Evolutionary conservation across 2,888 invertebrate species (phyloP).

Genomic region (Perizoma flavofasciatum): DNA sequence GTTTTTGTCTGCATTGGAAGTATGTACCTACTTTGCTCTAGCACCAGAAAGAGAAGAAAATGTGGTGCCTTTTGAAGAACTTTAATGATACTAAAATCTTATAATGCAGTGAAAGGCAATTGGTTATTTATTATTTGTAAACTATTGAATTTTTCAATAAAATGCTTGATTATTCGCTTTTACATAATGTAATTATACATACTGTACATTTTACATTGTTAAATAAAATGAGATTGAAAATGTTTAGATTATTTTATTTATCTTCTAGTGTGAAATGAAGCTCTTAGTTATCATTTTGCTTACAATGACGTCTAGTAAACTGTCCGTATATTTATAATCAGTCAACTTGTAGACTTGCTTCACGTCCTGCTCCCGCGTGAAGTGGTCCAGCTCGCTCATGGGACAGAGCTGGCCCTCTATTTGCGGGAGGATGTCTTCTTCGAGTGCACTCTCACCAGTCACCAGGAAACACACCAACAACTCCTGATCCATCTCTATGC

Average conservation of each 20-base stretch:
- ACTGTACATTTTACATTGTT: constrained; percentile 81
- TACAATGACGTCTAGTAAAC: constrained; percentile 84
- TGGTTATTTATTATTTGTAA: constrained; percentile 28
- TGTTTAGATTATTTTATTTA: constrained; percentile 8
- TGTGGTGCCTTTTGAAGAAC: constrained; percentile 28
- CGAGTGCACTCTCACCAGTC: constrained; percentile 46
- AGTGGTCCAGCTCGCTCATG: constrained; percentile 70
- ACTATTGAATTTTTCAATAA: constrained; percentile 59
- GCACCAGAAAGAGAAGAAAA: constrained; percentile 2
- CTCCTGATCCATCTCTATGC: constrained; percentile 70
- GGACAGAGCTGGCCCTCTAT: constrained; percentile 83
- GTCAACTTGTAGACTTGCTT: constrained; percentile 85
- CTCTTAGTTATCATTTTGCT: constrained; percentile 88
- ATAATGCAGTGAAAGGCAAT: constrained; percentile 28
- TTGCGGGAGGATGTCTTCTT: constrained; percentile 63
- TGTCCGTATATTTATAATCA: constrained; percentile 66
- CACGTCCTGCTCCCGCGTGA: constrained; percentile 78
- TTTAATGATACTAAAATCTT: constrained; percentile 18
- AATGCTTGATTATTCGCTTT: constrained; percentile 65
- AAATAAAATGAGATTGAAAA: constrained; percentile 66
- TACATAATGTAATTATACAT: constrained; percentile 71
- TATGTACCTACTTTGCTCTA: not conserved
- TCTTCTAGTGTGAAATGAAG: constrained; percentile 67
- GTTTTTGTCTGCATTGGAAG: not conserved
- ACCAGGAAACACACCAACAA: constrained; percentile 65